Evolutionary conservation across 2,888 invertebrate genomes (phyloP).

Genomic region (Griposia aprilina): DNA sequence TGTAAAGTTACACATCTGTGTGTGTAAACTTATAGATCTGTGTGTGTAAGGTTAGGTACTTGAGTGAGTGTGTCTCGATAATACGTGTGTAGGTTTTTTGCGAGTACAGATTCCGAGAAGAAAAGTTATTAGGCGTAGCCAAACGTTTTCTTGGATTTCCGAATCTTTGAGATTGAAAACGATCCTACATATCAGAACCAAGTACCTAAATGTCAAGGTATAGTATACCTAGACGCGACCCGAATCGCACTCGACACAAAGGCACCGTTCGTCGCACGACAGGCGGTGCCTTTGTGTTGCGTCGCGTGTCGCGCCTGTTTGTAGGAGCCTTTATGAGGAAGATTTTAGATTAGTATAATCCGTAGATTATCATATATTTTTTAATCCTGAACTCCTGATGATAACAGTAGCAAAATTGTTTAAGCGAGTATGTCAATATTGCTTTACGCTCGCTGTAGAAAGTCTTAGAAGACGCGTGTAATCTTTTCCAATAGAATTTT

Average conservation of each 20-base stretch:
- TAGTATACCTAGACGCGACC: too few species aligned
- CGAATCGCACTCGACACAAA: too few species aligned
- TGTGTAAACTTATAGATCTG: too few species aligned
- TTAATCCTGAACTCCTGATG: neutral
- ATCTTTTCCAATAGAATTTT: too few species aligned
- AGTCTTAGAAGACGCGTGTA: too few species aligned
- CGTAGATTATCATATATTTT: neutral
- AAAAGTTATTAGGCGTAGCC: constrained; percentile 14
- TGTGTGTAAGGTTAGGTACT: neutral
- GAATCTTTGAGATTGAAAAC: constrained; percentile 15
- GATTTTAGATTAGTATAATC: too few species aligned
- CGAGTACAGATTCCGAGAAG: neutral
- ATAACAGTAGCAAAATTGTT: neutral
- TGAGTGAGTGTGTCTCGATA: neutral
- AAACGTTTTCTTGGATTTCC: constrained; percentile 1
- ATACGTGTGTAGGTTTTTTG: constrained; percentile 2
- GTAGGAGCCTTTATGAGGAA: too few species aligned
- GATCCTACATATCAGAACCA: neutral
- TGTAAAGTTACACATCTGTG: neutral
- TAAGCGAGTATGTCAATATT: neutral
- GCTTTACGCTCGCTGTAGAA: too few species aligned
- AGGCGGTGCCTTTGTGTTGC: too few species aligned
- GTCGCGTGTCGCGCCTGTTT: too few species aligned
- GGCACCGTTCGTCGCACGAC: too few species aligned
- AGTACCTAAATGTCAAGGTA: neutral